These are phyloP conservation scores for Drosophila trapezifrons DNA, from an alignment of 1,140 invertebrate species.

Conservation along the genomic window DNA sequence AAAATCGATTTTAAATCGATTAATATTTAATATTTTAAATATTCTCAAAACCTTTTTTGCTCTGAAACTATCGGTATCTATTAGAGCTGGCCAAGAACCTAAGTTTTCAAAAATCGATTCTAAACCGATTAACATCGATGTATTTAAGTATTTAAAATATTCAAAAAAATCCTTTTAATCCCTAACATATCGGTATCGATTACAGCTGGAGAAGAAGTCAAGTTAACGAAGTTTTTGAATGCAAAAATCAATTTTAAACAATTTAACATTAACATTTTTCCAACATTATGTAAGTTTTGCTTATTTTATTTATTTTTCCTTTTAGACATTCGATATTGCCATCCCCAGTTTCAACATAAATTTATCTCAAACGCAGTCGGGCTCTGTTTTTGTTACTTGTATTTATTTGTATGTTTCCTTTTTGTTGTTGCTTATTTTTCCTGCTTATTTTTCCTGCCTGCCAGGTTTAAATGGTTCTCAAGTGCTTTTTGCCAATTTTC, in stretches of 20 bases:
- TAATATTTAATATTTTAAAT: background rate
- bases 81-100: too few relatives aligned
- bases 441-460: background rate
- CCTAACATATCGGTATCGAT: background rate
- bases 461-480: conserved; percentile 48
- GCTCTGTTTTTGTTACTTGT: background rate
- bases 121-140: too few relatives aligned
- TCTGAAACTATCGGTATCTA: too few relatives aligned
- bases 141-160: too few relatives aligned
- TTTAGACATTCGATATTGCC: too few relatives aligned
- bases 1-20: too few relatives aligned
- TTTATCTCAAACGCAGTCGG: background rate
- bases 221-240: background rate
- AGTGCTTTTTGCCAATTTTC: conserved; percentile 50
- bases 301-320: too few relatives aligned
- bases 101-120: too few relatives aligned
- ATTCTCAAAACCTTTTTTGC: background rate
- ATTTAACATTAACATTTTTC: too few relatives aligned
- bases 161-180: too few relatives aligned
- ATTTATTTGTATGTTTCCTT: conserved; percentile 5
- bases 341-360: background rate
- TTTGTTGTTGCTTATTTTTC: background rate
- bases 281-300: too few relatives aligned
- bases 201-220: background rate
- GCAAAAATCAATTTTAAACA: too few relatives aligned